These are phyloP conservation scores for Rhodinocichla rosea DNA, from an alignment of 2,113 vertebrate species.

Conservation along the genomic window DNA sequence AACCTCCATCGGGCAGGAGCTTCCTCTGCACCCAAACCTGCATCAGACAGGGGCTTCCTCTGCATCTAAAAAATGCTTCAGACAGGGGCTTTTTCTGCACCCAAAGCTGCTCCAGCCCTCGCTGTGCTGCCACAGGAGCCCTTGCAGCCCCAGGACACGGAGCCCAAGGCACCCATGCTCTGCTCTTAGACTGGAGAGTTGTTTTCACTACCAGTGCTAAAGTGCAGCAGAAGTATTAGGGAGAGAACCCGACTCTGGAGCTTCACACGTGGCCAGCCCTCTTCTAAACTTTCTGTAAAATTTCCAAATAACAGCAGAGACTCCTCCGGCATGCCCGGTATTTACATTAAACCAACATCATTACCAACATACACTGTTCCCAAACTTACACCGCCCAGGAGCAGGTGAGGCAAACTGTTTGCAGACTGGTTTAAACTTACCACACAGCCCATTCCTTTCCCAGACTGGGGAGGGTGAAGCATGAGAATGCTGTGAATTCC, in stretches of 20 bases:
- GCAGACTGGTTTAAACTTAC: conserved; percentile 53
- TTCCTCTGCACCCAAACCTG: no score
- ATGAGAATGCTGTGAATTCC: conserved; percentile 63
- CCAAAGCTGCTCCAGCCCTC: accelerated
- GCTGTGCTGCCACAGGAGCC: not conserved
- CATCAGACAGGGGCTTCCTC: not conserved
- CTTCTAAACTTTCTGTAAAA: not conserved
- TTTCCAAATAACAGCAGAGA: not conserved
- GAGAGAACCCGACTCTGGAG: not conserved
- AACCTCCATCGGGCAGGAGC: no score
- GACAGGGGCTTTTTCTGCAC: not conserved
- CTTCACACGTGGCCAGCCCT: not conserved
- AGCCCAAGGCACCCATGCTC: not conserved
- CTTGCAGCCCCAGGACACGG: accelerated
- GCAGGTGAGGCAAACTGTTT: conserved; percentile 54
- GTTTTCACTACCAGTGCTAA: not conserved
- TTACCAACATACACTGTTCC: not conserved
- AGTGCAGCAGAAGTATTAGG: not conserved
- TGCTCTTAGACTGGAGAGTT: not conserved
- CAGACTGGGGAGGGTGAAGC: conserved; percentile 47
- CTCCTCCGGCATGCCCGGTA: not conserved
- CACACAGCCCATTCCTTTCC: conserved; percentile 51
- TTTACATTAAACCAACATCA: conserved; percentile 13
- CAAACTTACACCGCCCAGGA: conserved; percentile 20
- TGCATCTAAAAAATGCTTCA: accelerated